Evolutionary conservation across 30 jellyfish, hydroid and myxozoan genomes (phyloP), one percentile per base, ranked within the genome.

Genomic region (Turritopsis rubra): DNA sequence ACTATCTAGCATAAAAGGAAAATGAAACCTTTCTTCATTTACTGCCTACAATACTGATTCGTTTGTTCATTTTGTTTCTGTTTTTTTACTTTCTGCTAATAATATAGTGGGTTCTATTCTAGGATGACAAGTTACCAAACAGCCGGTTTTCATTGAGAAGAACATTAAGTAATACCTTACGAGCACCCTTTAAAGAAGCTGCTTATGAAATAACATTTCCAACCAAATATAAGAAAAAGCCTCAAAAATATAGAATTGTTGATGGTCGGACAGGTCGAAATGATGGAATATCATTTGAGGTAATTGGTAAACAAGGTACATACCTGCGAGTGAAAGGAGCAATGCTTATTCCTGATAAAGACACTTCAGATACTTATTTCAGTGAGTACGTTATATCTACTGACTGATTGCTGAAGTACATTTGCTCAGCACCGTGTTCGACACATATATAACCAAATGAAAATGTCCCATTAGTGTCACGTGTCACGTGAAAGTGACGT

Each of bases 261-360:
- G 98, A 89, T 19, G 96, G 95, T 17, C 79, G 85, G 28, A 83
- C 98, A 20, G 94, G 96, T 21, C 98, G 88, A 72, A 84, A 84
- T 1, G 98, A 92, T 83, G 98, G 98, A 20, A 85, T 92, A 52
- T 92, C 98, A 28, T 92, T 92, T 73, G 98, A 92, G 60, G 89
- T 86, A 27, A 82, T 92, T 70, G 96, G 93, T n/a, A 92, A 92
- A 79, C 89, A 88, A 54, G 98, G 96, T 1, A 75, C 76, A 60
- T 92, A 76, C 65, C 83, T 92, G 17, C 85, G 98, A 21, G 93
- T 91, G 7, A 87, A 92, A 78, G 98, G 96, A 22, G 85, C 70
- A 60, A 30, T 75, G 54, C 81, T 92, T 21, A 79, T 85, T 16
- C 91, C 98, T 8, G 98, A 92, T 53, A 85, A 90, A 70, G 98